Evolutionary conservation across 2,797 vertebrate genomes (phyloP), one percentile per base, ranked within the genome.

Genomic region (Oreochromis grahami): DNA sequence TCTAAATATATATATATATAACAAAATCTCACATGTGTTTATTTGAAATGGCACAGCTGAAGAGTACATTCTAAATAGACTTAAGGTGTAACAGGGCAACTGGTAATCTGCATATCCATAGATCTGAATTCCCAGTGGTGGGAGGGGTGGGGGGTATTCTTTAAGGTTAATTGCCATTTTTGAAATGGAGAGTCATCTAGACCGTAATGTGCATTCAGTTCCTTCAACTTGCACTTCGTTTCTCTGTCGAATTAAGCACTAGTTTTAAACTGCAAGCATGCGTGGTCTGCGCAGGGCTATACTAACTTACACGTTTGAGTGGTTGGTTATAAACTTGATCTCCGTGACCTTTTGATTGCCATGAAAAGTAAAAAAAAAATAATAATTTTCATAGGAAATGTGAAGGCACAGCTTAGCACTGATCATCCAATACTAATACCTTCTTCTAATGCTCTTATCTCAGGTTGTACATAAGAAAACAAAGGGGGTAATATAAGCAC

Each of bases 41-140:
- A 38, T 38, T n/a, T 89, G 82, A 94, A 88, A 87, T 82, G 70
- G 82, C 78, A 80, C 63, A 8, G 58, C 72, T 80, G 82, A 83
- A 86, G 80, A 87, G 88, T 93, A 88, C 82, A 77, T 78, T 95
- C 92, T 95, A 94, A 89, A 95, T 95, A 94, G 84, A 91, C 17
- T 85, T 72, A 56, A 87, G 81, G 89, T 81, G 85, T 86, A 90
- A 92, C 80, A 83, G 89, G 86, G 91, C 86, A 77, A 93, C 78
- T 80, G 81, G 48, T 84, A 56, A 90, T 90, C 36, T 50, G 68
- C 87, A 79, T 87, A 87, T 86, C 83, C 81, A 76, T 80, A 87
- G 51, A 94, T 89, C 60, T 86, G 80, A 89, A 90, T 63, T 88
- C 91, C 89, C 79, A 24, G 41, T 43, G 34, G 34, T 36, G 34